These are phyloP conservation scores for Nymphalis polychloros DNA, from an alignment of 2,888 invertebrate species.

Conservation along the genomic window DNA sequence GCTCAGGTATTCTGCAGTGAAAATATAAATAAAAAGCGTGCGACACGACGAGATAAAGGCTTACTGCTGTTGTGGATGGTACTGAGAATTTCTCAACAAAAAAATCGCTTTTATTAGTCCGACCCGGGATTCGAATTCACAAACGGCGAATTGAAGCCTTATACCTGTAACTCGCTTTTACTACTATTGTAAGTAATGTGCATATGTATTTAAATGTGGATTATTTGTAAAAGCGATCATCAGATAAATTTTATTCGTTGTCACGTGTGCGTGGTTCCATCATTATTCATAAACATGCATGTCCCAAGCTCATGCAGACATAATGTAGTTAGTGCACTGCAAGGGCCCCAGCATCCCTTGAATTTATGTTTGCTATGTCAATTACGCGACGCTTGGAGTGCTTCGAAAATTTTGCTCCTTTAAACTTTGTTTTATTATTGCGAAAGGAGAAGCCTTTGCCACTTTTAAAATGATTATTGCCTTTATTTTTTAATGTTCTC, in stretches of 20 bases:
- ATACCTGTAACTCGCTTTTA: no score
- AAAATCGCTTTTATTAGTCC: no score
- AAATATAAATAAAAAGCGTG: no score
- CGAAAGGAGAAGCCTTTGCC: slow-evolving; percentile 18
- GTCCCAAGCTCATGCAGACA: slow-evolving; percentile 31
- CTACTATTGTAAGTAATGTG: no score
- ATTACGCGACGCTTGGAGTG: slow-evolving; percentile 23
- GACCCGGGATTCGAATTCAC: no score
- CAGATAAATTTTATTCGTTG: slow-evolving; percentile 60
- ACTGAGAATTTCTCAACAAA: no score
- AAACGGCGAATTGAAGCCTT: no score
- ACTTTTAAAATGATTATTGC: not conserved
- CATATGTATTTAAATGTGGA: not conserved
- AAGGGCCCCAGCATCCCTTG: slow-evolving; percentile 21
- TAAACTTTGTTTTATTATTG: slow-evolving; percentile 23
- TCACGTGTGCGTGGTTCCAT: slow-evolving; percentile 61
- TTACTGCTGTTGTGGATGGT: no score
- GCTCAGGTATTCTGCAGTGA: no score
- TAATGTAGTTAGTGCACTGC: slow-evolving; percentile 30
- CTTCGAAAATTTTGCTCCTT: slow-evolving; percentile 21
- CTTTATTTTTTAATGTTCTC: not conserved
- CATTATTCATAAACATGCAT: slow-evolving; percentile 73
- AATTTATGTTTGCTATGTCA: slow-evolving; percentile 34
- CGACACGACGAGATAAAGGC: no score
- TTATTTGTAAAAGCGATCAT: slow-evolving; percentile 38